Percentiles rank a stretch among this genome's conserved stretches.
Conservation (phyloP, 2,888 invertebrate species). For the Zhuqinia jingwanae region DNA sequence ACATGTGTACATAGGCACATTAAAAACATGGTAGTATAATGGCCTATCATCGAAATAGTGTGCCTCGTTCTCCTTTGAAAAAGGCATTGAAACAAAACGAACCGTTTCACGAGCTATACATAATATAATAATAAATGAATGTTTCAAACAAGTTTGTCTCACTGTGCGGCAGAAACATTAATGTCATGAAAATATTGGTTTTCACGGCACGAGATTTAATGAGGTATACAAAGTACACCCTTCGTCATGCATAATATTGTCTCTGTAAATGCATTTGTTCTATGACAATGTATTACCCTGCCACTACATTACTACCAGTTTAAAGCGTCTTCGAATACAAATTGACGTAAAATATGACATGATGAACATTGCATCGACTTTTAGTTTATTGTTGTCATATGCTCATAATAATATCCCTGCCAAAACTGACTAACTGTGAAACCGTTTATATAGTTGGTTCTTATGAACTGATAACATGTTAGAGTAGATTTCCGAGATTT, state of each 20-base stretch:
- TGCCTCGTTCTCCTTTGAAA: not conserved
- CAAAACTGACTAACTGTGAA: not conserved
- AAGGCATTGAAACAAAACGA: not conserved
- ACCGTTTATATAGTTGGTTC: too few species aligned
- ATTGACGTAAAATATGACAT: conserved; percentile 10
- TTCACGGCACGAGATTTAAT: conserved; percentile 31
- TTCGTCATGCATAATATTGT: not conserved
- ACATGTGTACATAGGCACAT: too few species aligned
- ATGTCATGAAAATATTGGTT: conserved; percentile 46
- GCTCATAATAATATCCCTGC: not conserved
- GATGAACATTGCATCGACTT: not conserved
- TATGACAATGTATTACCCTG: not conserved
- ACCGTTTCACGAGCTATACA: not conserved
- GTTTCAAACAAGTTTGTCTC: conserved; percentile 37
- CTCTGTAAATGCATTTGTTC: not conserved
- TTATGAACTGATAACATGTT: too few species aligned
- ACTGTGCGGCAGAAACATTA: conserved; percentile 41
- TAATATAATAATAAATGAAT: too few species aligned
- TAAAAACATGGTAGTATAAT: too few species aligned
- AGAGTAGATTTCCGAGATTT: too few species aligned
- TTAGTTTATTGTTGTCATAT: too few species aligned
- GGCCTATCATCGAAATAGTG: too few species aligned
- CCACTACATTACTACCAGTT: not conserved
- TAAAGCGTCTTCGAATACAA: conserved; percentile 4
- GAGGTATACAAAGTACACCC: not conserved